These are phyloP conservation scores for Atopsyche davidsoni DNA, from an alignment of 1,140 invertebrate species.

Conservation along the genomic window DNA sequence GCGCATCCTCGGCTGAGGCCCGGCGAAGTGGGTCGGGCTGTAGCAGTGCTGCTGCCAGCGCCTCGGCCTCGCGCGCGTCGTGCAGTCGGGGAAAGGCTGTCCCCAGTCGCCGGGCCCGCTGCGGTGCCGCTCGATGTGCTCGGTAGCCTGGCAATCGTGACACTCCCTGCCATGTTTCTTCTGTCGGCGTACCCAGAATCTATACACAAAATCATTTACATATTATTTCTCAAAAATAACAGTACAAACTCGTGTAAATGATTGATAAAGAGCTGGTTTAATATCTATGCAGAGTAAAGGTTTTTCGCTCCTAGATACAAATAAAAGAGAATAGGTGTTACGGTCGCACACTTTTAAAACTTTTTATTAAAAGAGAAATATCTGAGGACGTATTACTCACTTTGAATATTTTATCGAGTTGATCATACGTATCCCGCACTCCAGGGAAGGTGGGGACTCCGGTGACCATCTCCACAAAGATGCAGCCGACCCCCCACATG, in stretches of 20 bases:
- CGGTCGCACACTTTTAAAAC: not conserved
- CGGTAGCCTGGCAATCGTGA: slow-evolving; percentile 80
- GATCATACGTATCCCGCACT: slow-evolving; percentile 90
- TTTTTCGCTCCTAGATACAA: too few species aligned
- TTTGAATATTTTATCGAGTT: slow-evolving; percentile 96
- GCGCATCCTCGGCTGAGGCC: slow-evolving; percentile 80
- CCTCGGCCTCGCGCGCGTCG: slow-evolving; percentile 81
- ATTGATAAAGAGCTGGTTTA: too few species aligned
- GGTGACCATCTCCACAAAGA: slow-evolving; percentile 96
- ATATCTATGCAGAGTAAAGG: too few species aligned
- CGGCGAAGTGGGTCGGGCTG: slow-evolving; percentile 83
- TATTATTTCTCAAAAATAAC: slow-evolving; percentile 1
- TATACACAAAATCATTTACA: slow-evolving; percentile 33
- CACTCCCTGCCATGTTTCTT: slow-evolving; percentile 86
- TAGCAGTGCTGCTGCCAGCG: slow-evolving; percentile 76
- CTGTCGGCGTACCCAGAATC: slow-evolving; percentile 86
- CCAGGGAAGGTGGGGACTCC: slow-evolving; percentile 94
- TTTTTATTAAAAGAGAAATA: slow-evolving; percentile 5
- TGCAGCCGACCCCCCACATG: slow-evolving; percentile 98
- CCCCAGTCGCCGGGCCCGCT: slow-evolving; percentile 72
- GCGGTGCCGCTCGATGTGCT: slow-evolving; percentile 61
- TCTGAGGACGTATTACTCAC: too few species aligned
- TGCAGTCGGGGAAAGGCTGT: slow-evolving; percentile 83
- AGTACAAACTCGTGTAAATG: too few species aligned
- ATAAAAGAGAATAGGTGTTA: too few species aligned